Conservation (phyloP, 2,113 vertebrate species). For the Oreotrochilus melanogaster region DNA sequence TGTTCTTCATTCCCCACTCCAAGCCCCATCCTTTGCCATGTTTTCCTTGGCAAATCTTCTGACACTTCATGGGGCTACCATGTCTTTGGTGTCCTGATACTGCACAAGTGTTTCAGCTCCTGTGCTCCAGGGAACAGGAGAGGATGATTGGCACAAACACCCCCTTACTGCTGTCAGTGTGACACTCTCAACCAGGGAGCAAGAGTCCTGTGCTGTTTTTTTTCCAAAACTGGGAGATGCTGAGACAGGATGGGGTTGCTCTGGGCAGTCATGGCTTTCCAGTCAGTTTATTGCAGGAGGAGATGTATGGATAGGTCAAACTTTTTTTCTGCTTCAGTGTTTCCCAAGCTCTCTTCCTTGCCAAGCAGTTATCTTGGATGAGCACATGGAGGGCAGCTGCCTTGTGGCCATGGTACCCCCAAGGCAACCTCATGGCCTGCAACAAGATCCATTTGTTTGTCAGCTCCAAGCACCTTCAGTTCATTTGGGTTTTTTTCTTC, state of each 20-base stretch:
- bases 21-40: background rate
- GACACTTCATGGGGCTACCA: conserved; percentile 6
- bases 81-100: conserved; percentile 38
- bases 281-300: background rate
- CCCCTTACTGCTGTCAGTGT: background rate
- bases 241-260: background rate
- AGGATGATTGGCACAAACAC: background rate
- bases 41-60: conserved; percentile 72
- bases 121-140: conserved; percentile 24
- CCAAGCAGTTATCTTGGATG: background rate
- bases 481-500: background rate
- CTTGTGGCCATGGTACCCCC: background rate
- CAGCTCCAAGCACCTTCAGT: background rate
- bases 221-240: background rate
- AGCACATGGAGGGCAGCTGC: background rate
- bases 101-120: conserved; percentile 26
- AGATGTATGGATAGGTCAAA: background rate
- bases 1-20: conserved; percentile 1
- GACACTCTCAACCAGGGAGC: background rate
- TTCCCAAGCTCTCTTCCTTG: background rate
- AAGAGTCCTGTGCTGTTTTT: background rate
- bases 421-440: background rate
- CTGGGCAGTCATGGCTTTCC: background rate
- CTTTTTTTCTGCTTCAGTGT: background rate
- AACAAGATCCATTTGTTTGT: background rate